Evolutionary conservation across 2,797 vertebrate genomes (phyloP).

Genomic region (Sebastes reedi): DNA sequence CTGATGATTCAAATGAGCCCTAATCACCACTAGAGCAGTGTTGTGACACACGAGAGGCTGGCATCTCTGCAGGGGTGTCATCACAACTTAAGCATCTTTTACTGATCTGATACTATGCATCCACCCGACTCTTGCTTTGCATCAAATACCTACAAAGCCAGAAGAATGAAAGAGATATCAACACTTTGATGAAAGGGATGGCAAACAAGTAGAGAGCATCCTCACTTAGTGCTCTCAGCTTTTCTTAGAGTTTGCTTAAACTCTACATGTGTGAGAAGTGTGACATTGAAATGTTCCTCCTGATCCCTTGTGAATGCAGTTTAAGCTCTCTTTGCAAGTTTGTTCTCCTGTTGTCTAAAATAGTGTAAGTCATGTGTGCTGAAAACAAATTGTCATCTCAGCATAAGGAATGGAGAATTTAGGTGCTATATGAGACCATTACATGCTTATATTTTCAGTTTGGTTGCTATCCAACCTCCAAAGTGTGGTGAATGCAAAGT

Average conservation of each 20-base stretch:
- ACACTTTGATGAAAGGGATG: neutral
- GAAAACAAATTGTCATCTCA: neutral
- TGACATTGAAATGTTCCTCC: neutral
- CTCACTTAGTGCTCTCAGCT: neutral
- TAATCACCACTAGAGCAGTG: conserved; percentile 42
- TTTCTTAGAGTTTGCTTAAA: neutral
- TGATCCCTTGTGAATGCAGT: neutral
- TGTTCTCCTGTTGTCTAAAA: neutral
- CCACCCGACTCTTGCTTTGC: neutral
- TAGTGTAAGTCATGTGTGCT: neutral
- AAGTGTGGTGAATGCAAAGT: neutral
- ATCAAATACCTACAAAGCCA: conserved; percentile 6
- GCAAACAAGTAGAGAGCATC: neutral
- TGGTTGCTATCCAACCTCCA: neutral
- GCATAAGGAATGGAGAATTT: neutral
- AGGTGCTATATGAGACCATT: neutral
- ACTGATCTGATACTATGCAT: conserved; percentile 33
- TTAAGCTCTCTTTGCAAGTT: neutral
- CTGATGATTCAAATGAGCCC: conserved; percentile 44
- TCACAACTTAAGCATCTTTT: conserved; percentile 54
- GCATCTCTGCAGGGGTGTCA: conserved; percentile 67
- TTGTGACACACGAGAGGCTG: conserved; percentile 60
- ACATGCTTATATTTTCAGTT: neutral
- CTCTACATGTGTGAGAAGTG: neutral
- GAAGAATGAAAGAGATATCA: neutral